phyloP scores from a whole-genome alignment of 2,888 invertebrate genomes.

The Tupiocoris notatus region DNA sequence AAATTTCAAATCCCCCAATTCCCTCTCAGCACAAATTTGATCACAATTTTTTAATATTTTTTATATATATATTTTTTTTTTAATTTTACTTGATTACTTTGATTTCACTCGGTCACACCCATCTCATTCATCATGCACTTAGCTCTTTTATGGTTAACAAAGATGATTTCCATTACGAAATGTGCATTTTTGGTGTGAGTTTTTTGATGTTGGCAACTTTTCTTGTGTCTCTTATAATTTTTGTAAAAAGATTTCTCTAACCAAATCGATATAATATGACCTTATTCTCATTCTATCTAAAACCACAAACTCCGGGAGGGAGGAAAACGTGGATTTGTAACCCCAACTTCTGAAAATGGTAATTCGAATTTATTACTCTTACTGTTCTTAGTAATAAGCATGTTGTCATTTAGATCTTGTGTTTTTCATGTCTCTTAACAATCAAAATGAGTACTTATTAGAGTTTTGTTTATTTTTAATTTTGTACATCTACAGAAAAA shows the following conservation, averaged over 20 bases:
- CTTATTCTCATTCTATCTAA: slow-evolving; percentile 35
- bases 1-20: too few relatives aligned
- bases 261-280: slow-evolving; percentile 20
- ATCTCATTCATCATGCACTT: slow-evolving; percentile 37
- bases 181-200: slow-evolving; percentile 34
- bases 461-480: too few relatives aligned
- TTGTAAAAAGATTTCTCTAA: slow-evolving; percentile 11
- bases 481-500: background rate
- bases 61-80: background rate
- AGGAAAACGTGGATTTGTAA: slow-evolving; percentile 39
- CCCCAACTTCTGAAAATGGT: slow-evolving; percentile 37
- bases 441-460: background rate
- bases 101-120: slow-evolving; percentile 14
- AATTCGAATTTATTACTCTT: slow-evolving; percentile 33
- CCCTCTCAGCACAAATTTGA: too few relatives aligned
- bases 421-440: background rate
- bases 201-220: slow-evolving; percentile 35
- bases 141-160: slow-evolving; percentile 3
- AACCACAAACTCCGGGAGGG: slow-evolving; percentile 35
- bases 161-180: background rate
- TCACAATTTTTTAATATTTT: too few relatives aligned
- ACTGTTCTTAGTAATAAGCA: slow-evolving; percentile 28
- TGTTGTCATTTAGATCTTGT: slow-evolving; percentile 21
- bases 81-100: background rate
- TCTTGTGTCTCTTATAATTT: slow-evolving; percentile 38